Evolutionary conservation across 2,113 vertebrate species (phyloP), one percentile per base, ranked within the genome.

Genomic region (Ciconia stormi): DNA sequence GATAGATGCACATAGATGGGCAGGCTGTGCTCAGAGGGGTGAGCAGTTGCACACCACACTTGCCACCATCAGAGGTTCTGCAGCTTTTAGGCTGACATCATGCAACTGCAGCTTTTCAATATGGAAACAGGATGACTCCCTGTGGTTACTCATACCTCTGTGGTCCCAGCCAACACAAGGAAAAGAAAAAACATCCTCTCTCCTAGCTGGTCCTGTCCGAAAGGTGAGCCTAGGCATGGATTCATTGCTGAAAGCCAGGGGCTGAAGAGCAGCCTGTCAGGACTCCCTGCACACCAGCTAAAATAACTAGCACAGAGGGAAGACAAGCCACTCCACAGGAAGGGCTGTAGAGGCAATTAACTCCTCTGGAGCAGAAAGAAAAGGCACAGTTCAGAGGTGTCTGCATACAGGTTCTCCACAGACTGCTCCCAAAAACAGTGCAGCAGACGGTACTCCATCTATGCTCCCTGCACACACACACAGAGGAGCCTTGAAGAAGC

Each of bases 1-100:
- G 36, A 44, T 36, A 2, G 0, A 21, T 12, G 52, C 47, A 58
- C 16, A 3, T 0, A 49, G 49, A 59, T 3, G 9, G 14, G 27
- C 50, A 80, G 52, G 62, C 81, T 71, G 47, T 36, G n/a, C 47
- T 49, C 47, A 58, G 53, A 59, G 72, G 5, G 34, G 34, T 71
- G 47, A 92, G 79, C 47, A 74, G 55, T 42, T 52, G 46, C 62
- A 72, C 40, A 49, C 27, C 72, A 50, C 52, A 52, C 46, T 29
- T 76, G 38, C 46, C 56, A 65, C 46, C 38, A 26, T 42, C 29
- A 82, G 47, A 88, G 17, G 38, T 29, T 40, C 62, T 82, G 62
- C 67, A 63, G 58, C 74, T 74, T 79, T 74, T 46, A 44, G 52
- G 56, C 0, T 46, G 40, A 50, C 32, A 61, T 82, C 17, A n/a